These are phyloP conservation scores for Macrophya annulata DNA, from an alignment of 2,888 invertebrate species.

Conservation along the genomic window DNA sequence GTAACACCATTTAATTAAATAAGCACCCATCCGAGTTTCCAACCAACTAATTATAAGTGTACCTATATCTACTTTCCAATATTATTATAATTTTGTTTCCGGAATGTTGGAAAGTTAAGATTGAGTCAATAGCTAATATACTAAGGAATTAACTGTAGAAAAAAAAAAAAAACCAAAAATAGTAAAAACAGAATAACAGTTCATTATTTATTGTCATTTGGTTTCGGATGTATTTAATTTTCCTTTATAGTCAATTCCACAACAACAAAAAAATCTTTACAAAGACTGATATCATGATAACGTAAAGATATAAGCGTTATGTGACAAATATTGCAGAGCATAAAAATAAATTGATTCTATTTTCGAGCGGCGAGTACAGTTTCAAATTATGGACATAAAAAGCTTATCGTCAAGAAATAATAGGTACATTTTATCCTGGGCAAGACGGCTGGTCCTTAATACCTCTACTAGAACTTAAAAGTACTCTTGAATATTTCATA, in stretches of 20 bases:
- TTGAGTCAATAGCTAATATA: background rate
- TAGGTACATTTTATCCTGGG: background rate
- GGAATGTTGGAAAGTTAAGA: background rate
- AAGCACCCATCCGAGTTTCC: slow-evolving; percentile 62
- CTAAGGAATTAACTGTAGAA: background rate
- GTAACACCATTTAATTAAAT: slow-evolving; percentile 58
- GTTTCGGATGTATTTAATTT: slow-evolving; percentile 12
- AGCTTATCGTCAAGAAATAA: slow-evolving; percentile 18
- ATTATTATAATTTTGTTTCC: background rate
- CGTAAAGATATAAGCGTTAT: background rate
- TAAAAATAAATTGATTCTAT: background rate
- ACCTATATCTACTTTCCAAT: background rate
- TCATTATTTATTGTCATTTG: slow-evolving; percentile 12
- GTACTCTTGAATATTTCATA: background rate
- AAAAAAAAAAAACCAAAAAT: background rate
- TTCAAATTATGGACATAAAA: background rate
- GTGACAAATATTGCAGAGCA: background rate
- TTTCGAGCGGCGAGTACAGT: background rate
- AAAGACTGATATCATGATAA: background rate
- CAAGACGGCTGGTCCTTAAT: slow-evolving; percentile 26
- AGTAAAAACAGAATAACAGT: background rate
- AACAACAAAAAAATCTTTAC: background rate
- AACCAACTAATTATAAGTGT: slow-evolving; percentile 35
- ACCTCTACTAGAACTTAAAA: background rate
- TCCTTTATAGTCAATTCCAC: no score